Conservation (phyloP, 2,888 invertebrate species). For the Perithous albicinctus region DNA sequence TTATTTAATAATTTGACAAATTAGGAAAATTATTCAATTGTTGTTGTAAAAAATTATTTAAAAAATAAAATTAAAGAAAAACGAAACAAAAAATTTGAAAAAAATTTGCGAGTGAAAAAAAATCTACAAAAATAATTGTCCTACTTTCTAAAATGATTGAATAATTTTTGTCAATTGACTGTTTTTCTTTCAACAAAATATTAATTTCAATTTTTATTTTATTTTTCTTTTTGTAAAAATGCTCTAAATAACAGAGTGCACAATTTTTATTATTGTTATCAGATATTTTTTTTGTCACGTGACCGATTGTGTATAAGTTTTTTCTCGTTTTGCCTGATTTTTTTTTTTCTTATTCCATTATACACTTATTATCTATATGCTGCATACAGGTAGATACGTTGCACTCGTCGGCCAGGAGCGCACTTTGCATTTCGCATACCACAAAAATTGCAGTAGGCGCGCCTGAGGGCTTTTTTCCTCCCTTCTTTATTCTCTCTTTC, state of each 20-base stretch:
- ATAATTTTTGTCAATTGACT: too few relatives aligned
- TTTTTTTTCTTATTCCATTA: slow-evolving; percentile 14
- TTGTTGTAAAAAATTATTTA: too few relatives aligned
- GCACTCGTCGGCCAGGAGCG: slow-evolving; percentile 56
- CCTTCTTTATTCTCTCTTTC: slow-evolving; percentile 28
- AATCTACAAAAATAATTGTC: background rate
- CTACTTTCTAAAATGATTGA: too few relatives aligned
- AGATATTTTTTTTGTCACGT: background rate
- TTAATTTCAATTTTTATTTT: too few relatives aligned
- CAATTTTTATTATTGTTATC: background rate
- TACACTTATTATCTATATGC: slow-evolving; percentile 15
- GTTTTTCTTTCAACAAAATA: too few relatives aligned
- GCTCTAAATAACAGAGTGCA: background rate
- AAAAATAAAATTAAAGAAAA: too few relatives aligned
- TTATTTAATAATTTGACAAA: too few relatives aligned
- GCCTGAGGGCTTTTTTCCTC: slow-evolving; percentile 59
- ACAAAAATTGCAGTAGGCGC: slow-evolving; percentile 72
- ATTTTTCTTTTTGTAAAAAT: too few relatives aligned
- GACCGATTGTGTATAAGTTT: background rate
- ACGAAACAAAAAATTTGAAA: too few relatives aligned
- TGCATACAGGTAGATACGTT: slow-evolving; percentile 20
- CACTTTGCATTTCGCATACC: slow-evolving; percentile 72
- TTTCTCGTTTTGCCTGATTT: slow-evolving; percentile 32
- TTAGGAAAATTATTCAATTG: too few relatives aligned
- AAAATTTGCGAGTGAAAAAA: too few relatives aligned